These are phyloP conservation scores for Tragulus kanchil DNA, from an alignment of 2,113 vertebrate genomes.

Conservation along the genomic window DNA sequence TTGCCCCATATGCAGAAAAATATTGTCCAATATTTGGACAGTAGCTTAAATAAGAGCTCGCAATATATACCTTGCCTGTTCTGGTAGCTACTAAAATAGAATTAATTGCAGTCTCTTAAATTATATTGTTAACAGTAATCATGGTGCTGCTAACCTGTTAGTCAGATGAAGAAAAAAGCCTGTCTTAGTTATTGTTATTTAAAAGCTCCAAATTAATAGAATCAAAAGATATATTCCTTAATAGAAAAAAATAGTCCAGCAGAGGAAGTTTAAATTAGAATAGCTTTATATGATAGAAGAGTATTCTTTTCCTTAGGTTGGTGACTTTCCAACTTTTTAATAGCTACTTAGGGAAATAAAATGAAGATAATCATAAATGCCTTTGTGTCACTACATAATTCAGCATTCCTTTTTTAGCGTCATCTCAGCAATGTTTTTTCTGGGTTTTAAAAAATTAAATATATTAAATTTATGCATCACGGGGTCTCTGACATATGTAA, in stretches of 20 bases:
- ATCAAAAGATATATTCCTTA: conserved; percentile 51
- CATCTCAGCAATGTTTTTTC: conserved; percentile 38
- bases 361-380: conserved; percentile 60
- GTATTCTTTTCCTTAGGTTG: conserved; percentile 51
- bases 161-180: not conserved
- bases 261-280: conserved; percentile 56
- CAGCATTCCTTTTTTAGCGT: not conserved
- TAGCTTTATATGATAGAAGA: not conserved
- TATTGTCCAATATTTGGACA: conserved; percentile 27
- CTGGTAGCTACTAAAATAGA: not conserved
- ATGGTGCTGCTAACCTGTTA: not conserved
- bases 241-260: conserved; percentile 21
- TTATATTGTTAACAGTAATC: conserved; percentile 26
- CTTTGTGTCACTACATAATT: conserved; percentile 34
- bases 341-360: conserved; percentile 60
- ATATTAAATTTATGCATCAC: conserved; percentile 2
- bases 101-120: conserved; percentile 37
- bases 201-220: conserved; percentile 4
- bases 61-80: not conserved
- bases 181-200: not conserved
- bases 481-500: not conserved
- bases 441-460: not conserved
- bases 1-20: not conserved
- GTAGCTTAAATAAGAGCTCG: conserved; percentile 3
- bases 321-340: conserved; percentile 47